Evolutionary conservation across 2,888 invertebrate species (phyloP).

Genomic region (Nasonia oneida): DNA sequence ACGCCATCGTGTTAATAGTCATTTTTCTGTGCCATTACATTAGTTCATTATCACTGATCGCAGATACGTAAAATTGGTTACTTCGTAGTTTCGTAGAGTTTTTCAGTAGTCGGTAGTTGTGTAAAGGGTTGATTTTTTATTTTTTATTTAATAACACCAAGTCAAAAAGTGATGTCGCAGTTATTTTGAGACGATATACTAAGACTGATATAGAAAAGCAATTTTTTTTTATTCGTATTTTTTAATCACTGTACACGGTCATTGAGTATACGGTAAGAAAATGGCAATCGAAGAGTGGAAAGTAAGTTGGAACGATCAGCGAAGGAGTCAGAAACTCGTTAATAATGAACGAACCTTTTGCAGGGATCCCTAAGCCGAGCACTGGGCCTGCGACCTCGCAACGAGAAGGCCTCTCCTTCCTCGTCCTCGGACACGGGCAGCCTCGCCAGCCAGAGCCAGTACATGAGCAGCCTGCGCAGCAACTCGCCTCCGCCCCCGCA

Average conservation of each 20-base stretch:
- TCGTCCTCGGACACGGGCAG: constrained; percentile 84
- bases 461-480: constrained; percentile 80
- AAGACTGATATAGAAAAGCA: too few relatives aligned
- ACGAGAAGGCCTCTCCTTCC: constrained; percentile 85
- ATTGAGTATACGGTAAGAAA: too few relatives aligned
- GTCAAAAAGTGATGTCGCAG: too few relatives aligned
- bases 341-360: constrained; percentile 51
- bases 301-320: background rate
- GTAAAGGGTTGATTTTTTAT: background rate
- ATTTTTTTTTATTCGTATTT: too few relatives aligned
- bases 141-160: background rate
- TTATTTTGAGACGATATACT: too few relatives aligned
- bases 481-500: constrained; percentile 83
- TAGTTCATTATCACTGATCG: constrained; percentile 12
- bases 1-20: background rate
- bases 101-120: background rate
- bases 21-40: constrained; percentile 13
- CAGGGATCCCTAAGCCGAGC: constrained; percentile 89
- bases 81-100: constrained; percentile 13
- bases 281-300: background rate
- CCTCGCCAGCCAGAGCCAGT: constrained; percentile 81
- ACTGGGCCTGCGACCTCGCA: constrained; percentile 83
- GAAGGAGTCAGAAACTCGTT: too few relatives aligned
- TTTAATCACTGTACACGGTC: too few relatives aligned
- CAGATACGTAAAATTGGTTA: background rate